Evolutionary conservation across 2,797 vertebrate genomes (phyloP).

Genomic region (Paramormyrops hopkinsi): DNA sequence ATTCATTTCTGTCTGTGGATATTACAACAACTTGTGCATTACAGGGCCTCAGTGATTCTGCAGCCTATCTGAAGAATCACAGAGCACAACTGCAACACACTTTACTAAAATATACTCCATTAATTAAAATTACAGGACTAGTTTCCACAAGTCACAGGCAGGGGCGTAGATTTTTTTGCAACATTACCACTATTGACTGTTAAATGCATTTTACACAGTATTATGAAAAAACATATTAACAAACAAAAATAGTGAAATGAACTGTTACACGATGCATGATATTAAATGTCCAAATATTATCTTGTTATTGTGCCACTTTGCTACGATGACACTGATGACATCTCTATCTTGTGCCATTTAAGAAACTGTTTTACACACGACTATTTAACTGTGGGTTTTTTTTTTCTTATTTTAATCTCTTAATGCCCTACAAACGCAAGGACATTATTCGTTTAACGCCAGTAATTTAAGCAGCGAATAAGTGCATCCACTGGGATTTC

Average conservation of each 20-base stretch:
- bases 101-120: neutral
- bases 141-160: neutral
- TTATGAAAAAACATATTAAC: neutral
- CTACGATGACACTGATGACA: neutral
- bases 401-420: neutral
- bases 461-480: neutral
- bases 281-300: neutral
- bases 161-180: neutral
- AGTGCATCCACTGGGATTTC: neutral
- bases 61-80: neutral
- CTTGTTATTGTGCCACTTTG: neutral
- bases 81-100: neutral
- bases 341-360: neutral
- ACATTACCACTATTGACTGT: neutral
- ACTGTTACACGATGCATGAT: neutral
- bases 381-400: neutral
- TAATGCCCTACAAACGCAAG: neutral
- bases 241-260: neutral
- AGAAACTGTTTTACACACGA: neutral
- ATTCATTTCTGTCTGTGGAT: neutral
- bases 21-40: neutral
- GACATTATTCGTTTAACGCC: neutral
- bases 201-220: neutral
- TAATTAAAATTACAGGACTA: neutral
- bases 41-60: neutral